These are phyloP conservation scores for Agonopterix alstromeriana DNA, from an alignment of 2,888 invertebrate genomes.

Conservation along the genomic window DNA sequence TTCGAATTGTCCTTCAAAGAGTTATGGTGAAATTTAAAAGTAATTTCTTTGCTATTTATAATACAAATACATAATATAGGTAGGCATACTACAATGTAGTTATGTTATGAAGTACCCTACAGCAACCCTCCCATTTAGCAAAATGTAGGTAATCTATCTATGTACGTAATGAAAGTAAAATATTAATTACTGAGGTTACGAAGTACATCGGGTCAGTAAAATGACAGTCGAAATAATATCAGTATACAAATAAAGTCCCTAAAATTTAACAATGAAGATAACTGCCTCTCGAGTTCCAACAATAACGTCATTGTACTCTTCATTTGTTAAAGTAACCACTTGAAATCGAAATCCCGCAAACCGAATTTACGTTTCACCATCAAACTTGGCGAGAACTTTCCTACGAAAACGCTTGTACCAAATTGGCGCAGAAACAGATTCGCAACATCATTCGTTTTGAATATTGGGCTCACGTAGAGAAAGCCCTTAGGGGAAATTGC, in stretches of 20 bases:
- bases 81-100: no score
- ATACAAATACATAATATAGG: no score
- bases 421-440: constrained; percentile 61
- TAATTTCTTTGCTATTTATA: no score
- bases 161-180: no score
- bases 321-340: constrained; percentile 20
- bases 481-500: constrained; percentile 58
- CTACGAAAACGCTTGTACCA: constrained; percentile 28
- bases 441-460: constrained; percentile 64
- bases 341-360: constrained; percentile 48
- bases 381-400: constrained; percentile 43
- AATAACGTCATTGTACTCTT: not conserved
- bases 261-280: not conserved
- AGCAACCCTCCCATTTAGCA: no score
- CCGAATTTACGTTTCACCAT: constrained; percentile 47
- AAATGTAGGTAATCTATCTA: no score
- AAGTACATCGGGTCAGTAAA: no score
- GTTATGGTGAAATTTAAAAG: no score
- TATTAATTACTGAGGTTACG: no score
- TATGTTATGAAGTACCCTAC: no score
- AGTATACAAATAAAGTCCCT: not conserved
- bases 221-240: no score
- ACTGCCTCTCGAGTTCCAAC: not conserved
- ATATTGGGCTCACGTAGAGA: constrained; percentile 67
- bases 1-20: not conserved